These are phyloP conservation scores for Calameuta pallipes DNA, from an alignment of 2,888 invertebrate genomes.

Conservation along the genomic window DNA sequence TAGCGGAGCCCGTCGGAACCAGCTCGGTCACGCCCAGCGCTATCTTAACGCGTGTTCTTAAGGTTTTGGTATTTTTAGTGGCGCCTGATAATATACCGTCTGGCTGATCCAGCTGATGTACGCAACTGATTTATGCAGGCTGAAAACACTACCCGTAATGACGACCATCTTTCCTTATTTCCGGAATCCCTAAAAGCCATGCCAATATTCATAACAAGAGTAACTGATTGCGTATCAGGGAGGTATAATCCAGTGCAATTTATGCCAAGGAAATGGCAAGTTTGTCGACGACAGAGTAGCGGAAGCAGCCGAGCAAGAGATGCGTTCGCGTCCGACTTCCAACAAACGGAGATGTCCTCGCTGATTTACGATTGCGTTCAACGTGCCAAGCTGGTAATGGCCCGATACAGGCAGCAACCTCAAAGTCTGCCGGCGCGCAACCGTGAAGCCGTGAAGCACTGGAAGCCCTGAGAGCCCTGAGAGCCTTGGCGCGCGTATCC, in stretches of 20 bases:
- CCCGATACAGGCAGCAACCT: conserved; percentile 46
- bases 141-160: no score
- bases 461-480: no score
- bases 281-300: no score
- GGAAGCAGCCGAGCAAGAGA: background rate
- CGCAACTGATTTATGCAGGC: no score
- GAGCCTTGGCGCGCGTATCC: conserved; percentile 21
- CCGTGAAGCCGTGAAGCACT: conserved; percentile 39
- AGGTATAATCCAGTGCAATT: no score
- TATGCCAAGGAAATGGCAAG: no score
- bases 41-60: conserved; percentile 50
- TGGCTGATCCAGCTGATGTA: no score
- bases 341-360: conserved; percentile 39
- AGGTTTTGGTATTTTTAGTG: conserved; percentile 49
- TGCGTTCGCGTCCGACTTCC: conserved; percentile 2
- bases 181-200: background rate
- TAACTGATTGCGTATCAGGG: background rate
- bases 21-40: conserved; percentile 44
- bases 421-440: conserved; percentile 53
- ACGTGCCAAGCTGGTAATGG: conserved; percentile 56
- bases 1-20: conserved; percentile 32
- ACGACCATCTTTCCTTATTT: background rate
- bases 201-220: conserved; percentile 1
- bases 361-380: conserved; percentile 57
- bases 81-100: conserved; percentile 43